Conservation (phyloP, 23 tunicate species). For the Styela plicata region DNA sequence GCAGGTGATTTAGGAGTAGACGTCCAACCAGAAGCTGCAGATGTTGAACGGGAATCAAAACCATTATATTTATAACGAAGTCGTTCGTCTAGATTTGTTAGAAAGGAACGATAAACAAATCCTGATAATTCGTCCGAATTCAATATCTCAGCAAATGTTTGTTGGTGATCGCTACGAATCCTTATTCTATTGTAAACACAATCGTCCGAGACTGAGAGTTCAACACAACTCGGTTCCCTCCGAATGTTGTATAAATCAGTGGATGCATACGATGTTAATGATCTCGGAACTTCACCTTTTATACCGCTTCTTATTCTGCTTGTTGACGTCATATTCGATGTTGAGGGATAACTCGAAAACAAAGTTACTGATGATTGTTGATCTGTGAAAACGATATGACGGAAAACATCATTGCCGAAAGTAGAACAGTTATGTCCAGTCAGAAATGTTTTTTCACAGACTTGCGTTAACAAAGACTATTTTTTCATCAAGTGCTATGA, state of each 20-base stretch:
- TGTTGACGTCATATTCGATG: not conserved
- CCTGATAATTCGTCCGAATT: constrained; percentile 59
- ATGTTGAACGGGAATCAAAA: not conserved
- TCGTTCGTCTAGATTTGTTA: constrained; percentile 7
- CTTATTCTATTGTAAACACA: not conserved
- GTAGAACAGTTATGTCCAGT: too few species aligned
- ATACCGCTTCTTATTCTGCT: not conserved
- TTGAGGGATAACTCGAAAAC: not conserved
- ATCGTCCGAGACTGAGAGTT: not conserved
- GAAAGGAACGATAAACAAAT: constrained; percentile 56
- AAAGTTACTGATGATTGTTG: too few species aligned
- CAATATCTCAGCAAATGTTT: constrained; percentile 47
- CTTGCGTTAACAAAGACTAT: too few species aligned
- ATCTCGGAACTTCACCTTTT: not conserved
- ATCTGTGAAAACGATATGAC: too few species aligned
- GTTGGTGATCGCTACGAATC: not conserved
- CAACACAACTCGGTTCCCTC: not conserved
- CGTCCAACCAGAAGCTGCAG: not conserved
- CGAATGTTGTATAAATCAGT: not conserved
- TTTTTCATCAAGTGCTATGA: too few species aligned
- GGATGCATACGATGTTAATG: not conserved
- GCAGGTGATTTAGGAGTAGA: not conserved
- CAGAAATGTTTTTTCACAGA: too few species aligned
- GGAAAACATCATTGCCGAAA: too few species aligned
- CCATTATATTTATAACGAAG: not conserved